Evolutionary conservation across 2,797 vertebrate genomes (phyloP), one percentile per base, ranked within the genome.

Genomic region (Poeciliopsis infans): DNA sequence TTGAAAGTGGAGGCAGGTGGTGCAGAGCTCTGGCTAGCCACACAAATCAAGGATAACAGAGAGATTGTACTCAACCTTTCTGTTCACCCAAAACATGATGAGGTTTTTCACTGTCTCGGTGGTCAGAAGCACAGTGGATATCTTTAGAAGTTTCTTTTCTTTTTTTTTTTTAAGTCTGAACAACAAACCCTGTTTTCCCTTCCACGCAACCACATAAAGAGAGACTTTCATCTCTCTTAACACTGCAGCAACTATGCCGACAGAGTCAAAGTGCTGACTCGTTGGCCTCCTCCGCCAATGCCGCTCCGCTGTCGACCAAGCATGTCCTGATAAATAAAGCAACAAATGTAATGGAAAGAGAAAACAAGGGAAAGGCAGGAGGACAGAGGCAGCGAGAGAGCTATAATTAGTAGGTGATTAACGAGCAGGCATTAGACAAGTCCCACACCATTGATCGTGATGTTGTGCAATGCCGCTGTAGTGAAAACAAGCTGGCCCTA

Each of bases 371-470:
- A 43, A 80, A 57, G 73, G 28, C 49, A 51, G 71, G 73, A 64
- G 73, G 25, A 15, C 33, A 36, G 80, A n/a, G 45, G 33, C 72
- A 46, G 87, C 5, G 51, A 75, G 84, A 68, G 86, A 83, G 86
- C 90, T 94, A 93, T 95, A 95, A 95, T 95, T 95, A 95, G 94
- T 88, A 87, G 83, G 92, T 94, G 94, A 95, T 96, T 96, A 96
- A 95, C 88, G 93, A 94, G 93, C 87, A 61, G 81, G 86, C 91
- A 78, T 93, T 90, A 92, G 91, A 93, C 91, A 83, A 83, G 89
- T 92, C 90, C 90, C 89, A 91, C 92, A 85, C 91, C 92, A 95
- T 89, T 91, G 93, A 95, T 93, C 91, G 93, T 85, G 92, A 93
- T 92, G 91, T 87, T 91, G 91, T 84, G 87, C 90, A 81, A 82